Evolutionary conservation across 2,888 invertebrate species (phyloP).

Genomic region (Microctonus hyperodae): DNA sequence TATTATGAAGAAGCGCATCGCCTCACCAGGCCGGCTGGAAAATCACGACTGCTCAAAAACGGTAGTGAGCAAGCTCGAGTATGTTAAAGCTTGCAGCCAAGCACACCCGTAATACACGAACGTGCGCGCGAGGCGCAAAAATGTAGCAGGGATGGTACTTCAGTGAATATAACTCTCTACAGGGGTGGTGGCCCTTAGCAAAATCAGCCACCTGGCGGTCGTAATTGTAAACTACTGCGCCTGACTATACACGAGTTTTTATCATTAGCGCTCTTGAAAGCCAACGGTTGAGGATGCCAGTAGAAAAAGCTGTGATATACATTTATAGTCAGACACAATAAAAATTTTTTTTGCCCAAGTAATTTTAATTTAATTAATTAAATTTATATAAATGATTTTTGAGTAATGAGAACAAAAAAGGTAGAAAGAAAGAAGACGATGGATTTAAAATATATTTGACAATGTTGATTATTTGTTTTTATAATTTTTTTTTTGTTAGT

Average conservation of each 20-base stretch:
- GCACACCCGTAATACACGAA: background rate
- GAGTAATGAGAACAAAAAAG: too few species aligned
- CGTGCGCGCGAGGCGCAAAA: conserved; percentile 12
- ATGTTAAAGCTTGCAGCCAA: conserved; percentile 1
- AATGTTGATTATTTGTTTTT: background rate
- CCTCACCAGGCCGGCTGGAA: conserved; percentile 45
- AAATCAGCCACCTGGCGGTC: conserved; percentile 27
- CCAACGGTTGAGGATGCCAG: background rate
- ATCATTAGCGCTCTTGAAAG: conserved; percentile 7
- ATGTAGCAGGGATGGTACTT: background rate
- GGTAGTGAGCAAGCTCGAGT: background rate
- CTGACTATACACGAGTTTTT: background rate
- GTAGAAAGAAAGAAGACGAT: too few species aligned
- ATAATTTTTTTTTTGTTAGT: background rate
- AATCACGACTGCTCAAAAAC: conserved; percentile 31
- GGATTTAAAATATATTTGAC: background rate
- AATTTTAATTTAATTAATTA: too few species aligned
- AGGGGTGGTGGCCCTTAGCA: conserved; percentile 17
- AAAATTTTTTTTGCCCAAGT: background rate
- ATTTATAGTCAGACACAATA: background rate
- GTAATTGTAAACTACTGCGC: background rate
- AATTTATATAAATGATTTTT: too few species aligned
- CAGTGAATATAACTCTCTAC: background rate
- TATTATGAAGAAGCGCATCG: conserved; percentile 41
- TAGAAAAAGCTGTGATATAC: background rate